Evolutionary conservation across 1,140 invertebrate species (phyloP), one percentile per base, ranked within the genome.

Genomic region (Sweltsa coloradensis): DNA sequence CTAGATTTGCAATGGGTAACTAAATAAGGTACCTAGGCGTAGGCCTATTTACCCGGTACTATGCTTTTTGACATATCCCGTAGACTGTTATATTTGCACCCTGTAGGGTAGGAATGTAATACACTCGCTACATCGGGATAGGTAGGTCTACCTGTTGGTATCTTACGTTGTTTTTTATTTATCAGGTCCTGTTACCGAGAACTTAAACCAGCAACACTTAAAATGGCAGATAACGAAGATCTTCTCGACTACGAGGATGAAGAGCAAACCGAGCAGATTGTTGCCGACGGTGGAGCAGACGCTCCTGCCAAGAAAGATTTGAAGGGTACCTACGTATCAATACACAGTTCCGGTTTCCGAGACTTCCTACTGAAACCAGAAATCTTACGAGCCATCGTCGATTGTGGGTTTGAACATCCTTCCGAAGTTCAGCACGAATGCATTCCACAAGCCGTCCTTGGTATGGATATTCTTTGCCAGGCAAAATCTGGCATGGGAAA

Each of bases 401-500:
- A 99, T 66, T 98, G 95, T 68, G 96, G 96, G 63, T 99, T 99
- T 71, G 96, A 99, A 66, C 96, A 99, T 85, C 96, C 96, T 43
- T 99, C 95, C 16, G 96, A 97, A 87, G 90, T 99, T 53, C 96
- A 99, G 74, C 95, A 99, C 61, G 96, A 99, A 71, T 99, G 96
- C 64, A 99, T 99, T 65, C 96, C 96, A 21, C 96, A 99, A 72
- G 96, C 96, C 31, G 97, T 98, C 25, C 74, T 99, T 48, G 94
- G 94, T 31, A 98, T 99, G 93, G 96, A 99, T 67, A 96, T 99
- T 57, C 68, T 99, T 1, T 99, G 95, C 58, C 96, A 99, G 72
- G 96, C 96, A 1, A 99, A 99, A 67, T 99, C 96, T 57, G 96
- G 96, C 73, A 99, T 99, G 96, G 96, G 96, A 9, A 99, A 99